A percentile compares a stretch with the other conserved stretches of the same genome.
Evolutionary conservation across 2,797 vertebrate genomes (phyloP).

Genomic region (Clarias platycephalus): DNA sequence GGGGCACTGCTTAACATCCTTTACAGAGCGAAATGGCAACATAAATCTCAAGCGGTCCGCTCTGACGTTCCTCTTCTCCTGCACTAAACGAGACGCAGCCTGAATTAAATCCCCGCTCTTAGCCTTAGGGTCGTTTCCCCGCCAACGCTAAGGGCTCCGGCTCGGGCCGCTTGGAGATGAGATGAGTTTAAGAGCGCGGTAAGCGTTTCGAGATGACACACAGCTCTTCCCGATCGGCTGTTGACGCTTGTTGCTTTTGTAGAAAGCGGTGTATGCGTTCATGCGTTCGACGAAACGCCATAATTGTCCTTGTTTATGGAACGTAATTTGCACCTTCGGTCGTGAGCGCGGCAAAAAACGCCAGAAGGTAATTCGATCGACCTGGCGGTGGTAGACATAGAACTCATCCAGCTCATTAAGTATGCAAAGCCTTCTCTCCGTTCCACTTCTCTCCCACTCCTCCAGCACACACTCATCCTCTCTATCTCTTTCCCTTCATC

Average conservation of each 20-base stretch:
- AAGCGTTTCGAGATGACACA: neutral
- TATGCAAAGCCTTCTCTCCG: conserved; percentile 22
- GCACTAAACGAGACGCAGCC: neutral
- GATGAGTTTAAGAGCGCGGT: conserved; percentile 1
- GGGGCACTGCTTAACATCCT: conserved; percentile 32
- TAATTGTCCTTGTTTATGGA: conserved; percentile 8
- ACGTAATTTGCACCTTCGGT: neutral
- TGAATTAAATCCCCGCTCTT: conserved; percentile 7
- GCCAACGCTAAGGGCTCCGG: neutral
- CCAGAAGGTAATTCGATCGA: conserved; percentile 34
- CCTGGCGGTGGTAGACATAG: conserved; percentile 22
- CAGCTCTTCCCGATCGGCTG: neutral
- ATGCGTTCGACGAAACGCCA: neutral
- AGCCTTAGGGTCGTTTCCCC: conserved; percentile 2
- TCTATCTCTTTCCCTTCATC: neutral
- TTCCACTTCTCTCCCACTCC: conserved; percentile 7
- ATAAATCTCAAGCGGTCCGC: conserved; percentile 23
- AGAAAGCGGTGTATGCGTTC: neutral
- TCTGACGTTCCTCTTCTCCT: neutral
- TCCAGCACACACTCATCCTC: neutral
- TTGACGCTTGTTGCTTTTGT: neutral
- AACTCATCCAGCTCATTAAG: conserved; percentile 37
- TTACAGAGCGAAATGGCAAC: conserved; percentile 16
- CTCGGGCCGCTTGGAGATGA: neutral
- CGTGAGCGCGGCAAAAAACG: neutral